phyloP scores from a whole-genome alignment of 1,140 invertebrate species.

The Heliconius melpomene region DNA sequence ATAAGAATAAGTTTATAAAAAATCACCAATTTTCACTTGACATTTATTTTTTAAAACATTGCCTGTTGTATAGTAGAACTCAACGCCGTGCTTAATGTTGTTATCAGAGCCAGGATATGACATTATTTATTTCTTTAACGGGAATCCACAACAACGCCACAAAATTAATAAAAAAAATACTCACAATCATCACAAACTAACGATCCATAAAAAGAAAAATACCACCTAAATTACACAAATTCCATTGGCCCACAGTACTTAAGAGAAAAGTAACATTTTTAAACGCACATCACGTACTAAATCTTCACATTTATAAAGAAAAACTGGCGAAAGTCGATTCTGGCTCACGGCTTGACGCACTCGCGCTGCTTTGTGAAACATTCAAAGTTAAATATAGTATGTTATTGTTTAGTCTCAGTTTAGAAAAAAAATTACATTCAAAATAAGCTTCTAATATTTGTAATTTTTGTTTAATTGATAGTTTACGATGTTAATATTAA shows the following conservation, averaged over 20 bases:
- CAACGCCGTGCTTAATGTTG: too few relatives aligned
- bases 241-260: constrained; percentile 5
- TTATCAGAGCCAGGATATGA: too few relatives aligned
- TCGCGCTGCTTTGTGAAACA: not conserved
- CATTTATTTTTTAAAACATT: too few relatives aligned
- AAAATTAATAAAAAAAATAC: not conserved
- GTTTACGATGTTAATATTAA: too few relatives aligned
- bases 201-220: too few relatives aligned
- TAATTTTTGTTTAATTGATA: too few relatives aligned
- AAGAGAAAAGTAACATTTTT: constrained; percentile 19
- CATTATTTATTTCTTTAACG: too few relatives aligned
- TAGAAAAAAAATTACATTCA: not conserved
- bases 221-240: not conserved
- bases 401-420: not conserved
- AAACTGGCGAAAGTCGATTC: constrained; percentile 9
- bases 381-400: constrained; percentile 7
- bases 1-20: too few relatives aligned
- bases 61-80: too few relatives aligned
- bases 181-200: not conserved
- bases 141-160: too few relatives aligned
- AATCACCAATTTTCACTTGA: too few relatives aligned
- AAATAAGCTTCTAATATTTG: not conserved
- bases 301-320: constrained; percentile 23
- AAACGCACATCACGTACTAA: constrained; percentile 20
- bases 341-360: constrained; percentile 16